Conservation (phyloP, 1,140 invertebrate genomes). For the Stegodyphus dumicola region DNA sequence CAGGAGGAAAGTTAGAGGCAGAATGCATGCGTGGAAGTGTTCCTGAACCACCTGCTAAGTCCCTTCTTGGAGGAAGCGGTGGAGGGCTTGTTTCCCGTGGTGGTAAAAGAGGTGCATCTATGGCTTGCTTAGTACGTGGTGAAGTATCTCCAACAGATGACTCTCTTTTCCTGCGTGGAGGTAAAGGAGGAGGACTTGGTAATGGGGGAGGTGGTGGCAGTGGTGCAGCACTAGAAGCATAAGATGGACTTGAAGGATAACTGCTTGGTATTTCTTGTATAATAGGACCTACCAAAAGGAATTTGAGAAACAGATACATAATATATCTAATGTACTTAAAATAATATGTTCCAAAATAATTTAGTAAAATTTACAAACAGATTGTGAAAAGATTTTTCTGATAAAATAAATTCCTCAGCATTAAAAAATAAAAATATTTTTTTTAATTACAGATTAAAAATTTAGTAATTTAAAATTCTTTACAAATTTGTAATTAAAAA, state of each 20-base stretch:
- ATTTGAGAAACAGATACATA: too few relatives aligned
- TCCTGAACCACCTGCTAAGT: conserved; percentile 64
- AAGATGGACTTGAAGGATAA: conserved; percentile 36
- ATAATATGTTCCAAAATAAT: too few relatives aligned
- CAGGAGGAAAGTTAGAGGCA: conserved; percentile 65
- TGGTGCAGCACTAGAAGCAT: conserved; percentile 37
- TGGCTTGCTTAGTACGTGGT: conserved; percentile 72
- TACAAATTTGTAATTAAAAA: too few relatives aligned
- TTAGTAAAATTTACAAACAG: too few relatives aligned
- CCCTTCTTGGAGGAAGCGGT: conserved; percentile 72
- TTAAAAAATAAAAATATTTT: too few relatives aligned
- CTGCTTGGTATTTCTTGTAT: background rate
- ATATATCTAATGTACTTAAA: too few relatives aligned
- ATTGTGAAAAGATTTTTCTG: too few relatives aligned
- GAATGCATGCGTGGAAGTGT: conserved; percentile 70
- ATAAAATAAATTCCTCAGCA: too few relatives aligned
- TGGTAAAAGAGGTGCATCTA: conserved; percentile 74
- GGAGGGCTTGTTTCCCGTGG: conserved; percentile 75
- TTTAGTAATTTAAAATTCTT: too few relatives aligned
- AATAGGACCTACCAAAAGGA: background rate
- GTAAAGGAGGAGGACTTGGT: conserved; percentile 72
- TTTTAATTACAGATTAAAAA: too few relatives aligned
- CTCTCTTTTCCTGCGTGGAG: conserved; percentile 73
- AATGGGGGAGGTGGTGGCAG: conserved; percentile 65
- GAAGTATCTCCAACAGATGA: conserved; percentile 73